phyloP scores from a whole-genome alignment of 1,140 invertebrate species.

The Andricus grossulariae region DNA sequence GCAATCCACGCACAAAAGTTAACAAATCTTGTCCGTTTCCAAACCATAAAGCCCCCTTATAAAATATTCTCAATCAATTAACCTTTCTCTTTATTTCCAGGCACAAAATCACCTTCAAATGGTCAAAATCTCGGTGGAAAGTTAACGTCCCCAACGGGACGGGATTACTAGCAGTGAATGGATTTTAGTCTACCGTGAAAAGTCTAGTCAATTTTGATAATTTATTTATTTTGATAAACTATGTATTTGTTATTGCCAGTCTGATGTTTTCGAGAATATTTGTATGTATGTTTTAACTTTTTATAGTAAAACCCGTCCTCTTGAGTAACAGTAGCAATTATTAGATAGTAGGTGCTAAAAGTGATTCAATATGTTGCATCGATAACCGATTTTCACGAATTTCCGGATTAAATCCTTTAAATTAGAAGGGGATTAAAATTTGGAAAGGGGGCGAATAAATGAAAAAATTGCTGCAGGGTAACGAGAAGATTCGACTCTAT shows the following conservation, averaged over 20 bases:
- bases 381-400: constrained; percentile 14
- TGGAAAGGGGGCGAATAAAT: neutral
- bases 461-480: neutral
- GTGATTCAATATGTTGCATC: constrained; percentile 45
- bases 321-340: constrained; percentile 48
- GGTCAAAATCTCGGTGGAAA: constrained; percentile 68
- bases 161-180: constrained; percentile 66
- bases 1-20: constrained; percentile 74
- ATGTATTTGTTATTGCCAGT: constrained; percentile 63
- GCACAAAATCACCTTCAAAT: constrained; percentile 69
- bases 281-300: constrained; percentile 65
- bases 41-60: neutral
- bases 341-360: constrained; percentile 45
- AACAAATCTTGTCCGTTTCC: constrained; percentile 66
- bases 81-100: constrained; percentile 51
- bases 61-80: constrained; percentile 9
- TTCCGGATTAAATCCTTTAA: neutral
- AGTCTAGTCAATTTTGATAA: constrained; percentile 57
- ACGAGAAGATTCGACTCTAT: neutral
- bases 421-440: neutral
- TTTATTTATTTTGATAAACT: constrained; percentile 61
- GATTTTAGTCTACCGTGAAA: constrained; percentile 45
- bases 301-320: constrained; percentile 69
- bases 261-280: constrained; percentile 67
- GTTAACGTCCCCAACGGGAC: constrained; percentile 68